Percentiles rank a stretch among this genome's conserved stretches.
Conservation (phyloP, 2,888 invertebrate species). For the Holacanthella duospinosa region DNA sequence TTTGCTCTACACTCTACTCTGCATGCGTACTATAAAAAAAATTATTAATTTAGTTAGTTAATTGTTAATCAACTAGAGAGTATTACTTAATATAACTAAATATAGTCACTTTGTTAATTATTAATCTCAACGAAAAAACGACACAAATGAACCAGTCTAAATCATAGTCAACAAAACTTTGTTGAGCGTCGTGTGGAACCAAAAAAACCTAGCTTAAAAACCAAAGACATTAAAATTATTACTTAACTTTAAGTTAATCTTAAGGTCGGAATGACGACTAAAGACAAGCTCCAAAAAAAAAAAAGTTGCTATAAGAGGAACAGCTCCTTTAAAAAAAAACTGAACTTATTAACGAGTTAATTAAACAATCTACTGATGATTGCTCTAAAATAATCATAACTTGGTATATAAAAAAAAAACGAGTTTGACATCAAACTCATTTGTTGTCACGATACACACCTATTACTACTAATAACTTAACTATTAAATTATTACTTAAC, state of each 20-base stretch:
- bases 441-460: not conserved
- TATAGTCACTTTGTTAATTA: not conserved
- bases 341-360: slow-evolving; percentile 9
- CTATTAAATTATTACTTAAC: not conserved
- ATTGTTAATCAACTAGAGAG: no score
- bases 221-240: not conserved
- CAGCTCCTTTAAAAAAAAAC: not conserved
- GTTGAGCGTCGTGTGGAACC: not conserved
- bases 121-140: no score
- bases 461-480: not conserved
- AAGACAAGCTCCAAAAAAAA: not conserved
- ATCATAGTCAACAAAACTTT: no score
- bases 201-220: not conserved
- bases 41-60: no score
- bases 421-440: not conserved
- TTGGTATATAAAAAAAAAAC: not conserved
- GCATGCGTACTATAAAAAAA: no score
- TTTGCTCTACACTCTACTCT: no score
- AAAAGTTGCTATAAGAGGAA: not conserved
- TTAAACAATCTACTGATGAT: slow-evolving; percentile 1
- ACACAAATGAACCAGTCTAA: no score
- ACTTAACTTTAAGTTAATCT: not conserved
- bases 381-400: not conserved
- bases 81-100: no score
- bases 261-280: not conserved